Base-by-base conservation (phyloP, 30 jellyfish, hydroid and myxozoan species). In the Aurelia coerulea region DNA sequence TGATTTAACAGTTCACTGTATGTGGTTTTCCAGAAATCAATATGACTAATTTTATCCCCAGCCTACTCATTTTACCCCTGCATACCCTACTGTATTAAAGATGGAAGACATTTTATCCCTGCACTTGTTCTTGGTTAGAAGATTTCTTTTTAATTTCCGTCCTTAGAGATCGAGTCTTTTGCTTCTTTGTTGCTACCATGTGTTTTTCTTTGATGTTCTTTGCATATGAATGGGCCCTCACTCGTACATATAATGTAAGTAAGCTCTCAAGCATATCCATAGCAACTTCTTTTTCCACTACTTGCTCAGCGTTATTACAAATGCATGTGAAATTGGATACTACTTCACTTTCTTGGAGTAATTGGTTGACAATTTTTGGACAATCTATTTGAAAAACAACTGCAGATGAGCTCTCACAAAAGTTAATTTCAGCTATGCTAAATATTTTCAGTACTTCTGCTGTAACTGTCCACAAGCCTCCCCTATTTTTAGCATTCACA, bases 251-350 rank as follows among this genome's bases (percentile, higher is more conserved):
- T 39, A 84, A 53, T 49, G 84, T 78, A 49, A 79, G 73, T 2
- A 79, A 88, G 0, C 86, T 71, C 13, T 88, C 93, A 16, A 88
- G 76, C 64, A 88, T 50, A 69, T 88, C 64, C 32, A 79, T 10
- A 58, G 78, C 88, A 33, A 35, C 68, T 77, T 58, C 63, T 35
- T 77, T 59, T 56, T 77, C 72, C 46, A 42, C 50, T 17, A 2
- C 73, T 12, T 50, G 84, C 72, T 42, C 72, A 12, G 46, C 72
- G 37, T 74, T 74, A 74, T 74, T 52, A 53, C 84, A 74, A 53
- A 74, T 71, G 41, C 71, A 17, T 74, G 70, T 52, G 53, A 74
- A 74, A 74, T 74, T 74, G 33, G 84, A 69, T 69, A 69, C 4
- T 41, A 74, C 73, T 52, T 74, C 73, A 51, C 49, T 74, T 74